Percentiles rank a stretch among this genome's conserved stretches.
phyloP scores from a whole-genome alignment of 2,113 vertebrate species.

The Scortum barcoo region DNA sequence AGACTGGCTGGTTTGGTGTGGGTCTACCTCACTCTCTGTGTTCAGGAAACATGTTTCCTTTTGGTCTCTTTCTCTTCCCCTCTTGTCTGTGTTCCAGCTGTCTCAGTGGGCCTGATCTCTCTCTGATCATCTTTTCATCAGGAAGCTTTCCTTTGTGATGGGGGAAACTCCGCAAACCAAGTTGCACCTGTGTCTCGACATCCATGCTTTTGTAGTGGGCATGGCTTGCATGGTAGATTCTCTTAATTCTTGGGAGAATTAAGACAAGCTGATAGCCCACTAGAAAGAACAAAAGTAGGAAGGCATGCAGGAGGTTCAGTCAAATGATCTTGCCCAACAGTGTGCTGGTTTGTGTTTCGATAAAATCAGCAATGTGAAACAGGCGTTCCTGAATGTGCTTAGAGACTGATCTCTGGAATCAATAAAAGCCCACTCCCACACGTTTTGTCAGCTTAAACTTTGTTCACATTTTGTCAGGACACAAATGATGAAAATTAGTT shows the following conservation, averaged over 20 bases:
- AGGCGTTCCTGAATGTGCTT: not conserved
- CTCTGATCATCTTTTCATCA: conserved; percentile 48
- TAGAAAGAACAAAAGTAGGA: not conserved
- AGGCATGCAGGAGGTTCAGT: not conserved
- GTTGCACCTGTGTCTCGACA: conserved; percentile 17
- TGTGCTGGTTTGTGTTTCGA: conserved; percentile 16
- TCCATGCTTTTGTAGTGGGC: conserved; percentile 4
- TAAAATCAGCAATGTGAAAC: conserved; percentile 9
- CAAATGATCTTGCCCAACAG: conserved; percentile 13
- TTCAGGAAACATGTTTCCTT: conserved; percentile 12
- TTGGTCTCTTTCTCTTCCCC: conserved; percentile 17
- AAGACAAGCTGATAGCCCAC: not conserved
- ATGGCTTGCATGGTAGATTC: too few relatives aligned
- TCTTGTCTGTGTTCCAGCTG: conserved; percentile 24
- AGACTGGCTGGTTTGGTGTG: conserved; percentile 5
- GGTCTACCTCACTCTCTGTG: too few relatives aligned
- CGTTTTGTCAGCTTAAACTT: conserved; percentile 2
- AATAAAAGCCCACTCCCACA: conserved; percentile 9
- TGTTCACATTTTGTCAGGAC: conserved; percentile 3
- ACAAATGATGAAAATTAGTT: conserved; percentile 1
- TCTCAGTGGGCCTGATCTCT: conserved; percentile 29
- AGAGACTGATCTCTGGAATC: conserved; percentile 26
- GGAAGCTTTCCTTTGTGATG: conserved; percentile 28
- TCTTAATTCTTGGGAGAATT: not conserved
- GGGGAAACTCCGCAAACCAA: not conserved